phyloP scores from a whole-genome alignment of 2,113 vertebrate genomes.

The Anoura caudifer region DNA sequence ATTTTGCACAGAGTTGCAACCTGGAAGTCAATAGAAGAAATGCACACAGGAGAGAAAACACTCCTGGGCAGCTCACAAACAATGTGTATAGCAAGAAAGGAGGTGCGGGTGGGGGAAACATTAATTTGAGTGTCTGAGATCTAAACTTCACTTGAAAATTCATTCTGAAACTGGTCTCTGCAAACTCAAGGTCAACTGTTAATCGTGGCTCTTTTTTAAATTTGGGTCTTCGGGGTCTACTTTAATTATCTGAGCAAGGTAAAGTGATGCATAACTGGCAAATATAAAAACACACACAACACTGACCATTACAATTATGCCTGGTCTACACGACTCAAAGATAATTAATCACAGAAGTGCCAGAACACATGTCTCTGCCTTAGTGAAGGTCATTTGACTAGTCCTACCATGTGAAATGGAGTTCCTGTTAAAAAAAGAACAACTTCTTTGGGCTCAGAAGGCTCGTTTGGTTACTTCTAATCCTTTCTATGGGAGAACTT shows the following conservation, averaged over 20 bases:
- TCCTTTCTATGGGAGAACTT: not conserved
- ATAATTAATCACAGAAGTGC: conserved; percentile 63
- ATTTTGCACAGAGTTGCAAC: not conserved
- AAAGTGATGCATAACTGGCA: conserved; percentile 50
- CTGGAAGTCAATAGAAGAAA: not conserved
- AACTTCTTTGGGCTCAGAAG: not conserved
- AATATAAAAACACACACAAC: conserved; percentile 56
- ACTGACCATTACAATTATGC: conserved; percentile 61
- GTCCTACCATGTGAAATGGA: conserved; percentile 30
- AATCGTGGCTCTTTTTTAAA: conserved; percentile 45
- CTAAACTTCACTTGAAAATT: conserved; percentile 49
- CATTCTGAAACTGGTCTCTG: conserved; percentile 34
- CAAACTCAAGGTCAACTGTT: conserved; percentile 38
- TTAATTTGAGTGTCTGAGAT: not conserved
- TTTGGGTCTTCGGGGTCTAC: conserved; percentile 48
- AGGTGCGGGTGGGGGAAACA: not conserved
- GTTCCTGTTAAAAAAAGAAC: not conserved
- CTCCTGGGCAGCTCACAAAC: not conserved
- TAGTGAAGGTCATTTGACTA: conserved; percentile 61
- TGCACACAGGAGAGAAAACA: not conserved
- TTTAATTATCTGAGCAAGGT: conserved; percentile 56
- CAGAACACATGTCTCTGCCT: conserved; percentile 42
- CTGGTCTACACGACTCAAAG: conserved; percentile 41
- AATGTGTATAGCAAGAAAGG: too few species aligned
- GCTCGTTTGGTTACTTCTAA: not conserved